Evolutionary conservation across 2,888 invertebrate species (phyloP), one percentile per base, ranked within the genome.

Genomic region (Nomada ruficornis): DNA sequence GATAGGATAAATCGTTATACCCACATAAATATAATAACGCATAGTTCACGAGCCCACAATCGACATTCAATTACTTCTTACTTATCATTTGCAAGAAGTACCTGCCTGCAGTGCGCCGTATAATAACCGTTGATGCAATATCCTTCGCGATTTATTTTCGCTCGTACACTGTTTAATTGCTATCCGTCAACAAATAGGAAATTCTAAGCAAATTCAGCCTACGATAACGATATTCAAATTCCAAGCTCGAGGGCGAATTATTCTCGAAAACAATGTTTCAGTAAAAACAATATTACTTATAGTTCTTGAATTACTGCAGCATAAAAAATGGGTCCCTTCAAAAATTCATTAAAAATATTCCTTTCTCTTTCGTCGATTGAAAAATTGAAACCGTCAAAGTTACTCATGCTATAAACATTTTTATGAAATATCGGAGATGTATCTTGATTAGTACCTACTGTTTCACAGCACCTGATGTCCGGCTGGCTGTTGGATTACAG

Each of bases 401-500:
- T 4, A 9, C 11, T 18, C 23, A 0, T n/a, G 20, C 9, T 10
- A 20, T 15, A 5, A 9, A 13, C 2, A 20, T 18, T 20, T 7
- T 36, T 52, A 52, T 5, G 29, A 3, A 71, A 5, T 29, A 62
- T 29, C 7, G 13, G 15, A 1, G 20, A 13, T n/a, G 15, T 47
- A 65, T 52, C 70, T 72, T 83, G 60, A 75, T 65, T 69, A 11
- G 47, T 50, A 82, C 50, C 54, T 65, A 82, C 82, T 88, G 92
- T 91, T 92, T 95, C 94, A n/a, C 95, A 98, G 98, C 98, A 98
- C 94, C 94, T 98, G 90, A 96, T 97, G 96, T 97, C 98, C 44
- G 98, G 98, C 71, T 99, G 98, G 98, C 96, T 98, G 93, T 96
- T 96, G 84, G 98, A 98, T 92, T 99, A 99, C 95, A 98, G 97